Evolutionary conservation across 2,113 vertebrate species (phyloP).

Genomic region (Tachycineta bicolor): DNA sequence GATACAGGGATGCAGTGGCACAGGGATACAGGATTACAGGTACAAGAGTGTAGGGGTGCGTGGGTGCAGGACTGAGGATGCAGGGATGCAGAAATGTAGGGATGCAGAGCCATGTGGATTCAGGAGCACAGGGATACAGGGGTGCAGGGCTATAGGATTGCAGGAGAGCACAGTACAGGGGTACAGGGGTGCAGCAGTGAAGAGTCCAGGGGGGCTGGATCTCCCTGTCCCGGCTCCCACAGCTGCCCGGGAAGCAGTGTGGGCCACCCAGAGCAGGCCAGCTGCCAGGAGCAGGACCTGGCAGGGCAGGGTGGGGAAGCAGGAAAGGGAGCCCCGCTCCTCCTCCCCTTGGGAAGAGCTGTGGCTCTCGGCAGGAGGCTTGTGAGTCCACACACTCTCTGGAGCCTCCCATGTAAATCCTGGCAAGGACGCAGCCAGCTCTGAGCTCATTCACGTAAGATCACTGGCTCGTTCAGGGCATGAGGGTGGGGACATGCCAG

Average conservation of each 20-base stretch:
- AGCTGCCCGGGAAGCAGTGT: background rate
- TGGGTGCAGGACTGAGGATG: background rate
- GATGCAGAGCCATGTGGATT: background rate
- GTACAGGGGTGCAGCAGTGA: background rate
- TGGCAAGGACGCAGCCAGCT: conserved; percentile 57
- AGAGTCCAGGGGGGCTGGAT: background rate
- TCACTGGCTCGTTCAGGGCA: background rate
- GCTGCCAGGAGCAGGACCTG: conserved; percentile 25
- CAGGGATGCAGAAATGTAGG: background rate
- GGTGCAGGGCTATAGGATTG: background rate
- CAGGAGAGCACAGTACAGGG: background rate
- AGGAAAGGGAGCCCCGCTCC: conserved; percentile 52
- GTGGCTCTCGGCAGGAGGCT: conserved; percentile 43
- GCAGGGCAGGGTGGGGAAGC: conserved; percentile 56
- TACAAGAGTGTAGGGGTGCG: accelerated
- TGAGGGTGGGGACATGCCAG: background rate
- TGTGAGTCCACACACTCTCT: conserved; percentile 62
- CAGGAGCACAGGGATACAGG: background rate
- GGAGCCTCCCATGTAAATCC: conserved; percentile 66
- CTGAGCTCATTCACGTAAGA: conserved; percentile 64
- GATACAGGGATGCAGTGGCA: accelerated
- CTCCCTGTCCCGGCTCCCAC: background rate
- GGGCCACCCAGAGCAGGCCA: background rate
- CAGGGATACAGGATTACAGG: background rate
- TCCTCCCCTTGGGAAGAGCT: conserved; percentile 51